These are phyloP conservation scores for Squalus acanthias DNA, from an alignment of 2,797 vertebrate genomes.

Conservation along the genomic window DNA sequence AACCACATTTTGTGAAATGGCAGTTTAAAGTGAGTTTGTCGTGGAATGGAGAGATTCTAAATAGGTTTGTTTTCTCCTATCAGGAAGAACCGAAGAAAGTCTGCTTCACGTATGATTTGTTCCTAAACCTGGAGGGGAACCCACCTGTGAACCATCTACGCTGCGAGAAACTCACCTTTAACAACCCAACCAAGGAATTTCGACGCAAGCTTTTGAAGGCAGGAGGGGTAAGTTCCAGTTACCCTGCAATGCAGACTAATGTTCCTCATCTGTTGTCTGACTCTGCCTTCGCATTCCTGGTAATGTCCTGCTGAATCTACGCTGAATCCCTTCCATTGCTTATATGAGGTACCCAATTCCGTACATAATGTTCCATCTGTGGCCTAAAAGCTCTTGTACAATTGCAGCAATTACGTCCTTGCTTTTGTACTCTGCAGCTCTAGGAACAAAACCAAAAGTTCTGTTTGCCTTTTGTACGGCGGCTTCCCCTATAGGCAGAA, in stretches of 20 bases:
- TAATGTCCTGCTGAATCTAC: background rate
- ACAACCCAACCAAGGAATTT: constrained; percentile 97
- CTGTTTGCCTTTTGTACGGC: background rate
- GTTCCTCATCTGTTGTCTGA: background rate
- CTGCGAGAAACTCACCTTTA: constrained; percentile 98
- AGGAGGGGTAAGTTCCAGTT: constrained; percentile 79
- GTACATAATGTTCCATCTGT: background rate
- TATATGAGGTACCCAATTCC: background rate
- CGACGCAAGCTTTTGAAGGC: constrained; percentile 89
- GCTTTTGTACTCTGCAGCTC: background rate
- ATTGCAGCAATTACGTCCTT: background rate
- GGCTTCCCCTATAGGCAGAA: background rate
- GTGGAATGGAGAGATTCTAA: background rate
- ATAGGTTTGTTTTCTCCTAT: constrained; percentile 40
- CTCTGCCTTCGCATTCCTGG: too few species aligned
- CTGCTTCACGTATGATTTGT: constrained; percentile 93
- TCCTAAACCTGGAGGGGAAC: constrained; percentile 95
- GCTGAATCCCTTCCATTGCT: too few species aligned
- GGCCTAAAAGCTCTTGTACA: background rate
- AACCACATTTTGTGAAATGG: background rate
- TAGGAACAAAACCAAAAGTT: background rate
- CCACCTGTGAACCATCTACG: constrained; percentile 95
- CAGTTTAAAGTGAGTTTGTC: background rate
- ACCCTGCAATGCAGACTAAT: background rate
- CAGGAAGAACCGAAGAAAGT: constrained; percentile 97